phyloP scores from a whole-genome alignment of 2,113 vertebrate species.

The Amphilophus citrinellus region DNA sequence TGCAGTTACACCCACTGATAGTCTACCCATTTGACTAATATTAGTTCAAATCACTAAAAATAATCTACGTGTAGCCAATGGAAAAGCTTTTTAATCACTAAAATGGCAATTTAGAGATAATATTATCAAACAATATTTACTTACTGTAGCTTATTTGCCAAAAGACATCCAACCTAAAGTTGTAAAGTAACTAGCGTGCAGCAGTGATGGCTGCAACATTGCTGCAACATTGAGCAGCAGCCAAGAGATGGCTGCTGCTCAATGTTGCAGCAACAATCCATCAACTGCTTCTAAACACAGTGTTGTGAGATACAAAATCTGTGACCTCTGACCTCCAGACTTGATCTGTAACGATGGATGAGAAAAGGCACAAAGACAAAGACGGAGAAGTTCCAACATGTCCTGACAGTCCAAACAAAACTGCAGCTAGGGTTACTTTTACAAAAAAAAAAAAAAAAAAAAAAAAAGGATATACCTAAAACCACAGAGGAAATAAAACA shows the following conservation, averaged over 20 bases:
- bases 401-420: slow-evolving; percentile 35
- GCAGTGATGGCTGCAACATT: background rate
- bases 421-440: background rate
- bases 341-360: slow-evolving; percentile 40
- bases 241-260: slow-evolving; percentile 3
- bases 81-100: background rate
- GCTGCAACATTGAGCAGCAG: no score
- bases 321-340: slow-evolving; percentile 56
- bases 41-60: slow-evolving; percentile 38
- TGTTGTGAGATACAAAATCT: slow-evolving; percentile 17
- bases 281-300: slow-evolving; percentile 45
- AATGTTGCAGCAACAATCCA: slow-evolving; percentile 41
- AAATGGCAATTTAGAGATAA: background rate
- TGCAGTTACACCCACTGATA: slow-evolving; percentile 28
- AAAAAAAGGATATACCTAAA: background rate
- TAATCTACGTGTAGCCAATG: background rate
- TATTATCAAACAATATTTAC: slow-evolving; percentile 1
- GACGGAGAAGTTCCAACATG: slow-evolving; percentile 54
- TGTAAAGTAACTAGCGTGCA: background rate
- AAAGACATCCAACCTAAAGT: background rate
- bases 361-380: slow-evolving; percentile 38
- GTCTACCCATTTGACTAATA: slow-evolving; percentile 37
- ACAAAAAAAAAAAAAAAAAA: background rate
- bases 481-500: background rate
- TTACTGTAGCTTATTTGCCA: slow-evolving; percentile 8